Evolutionary conservation across 2,888 invertebrate species (phyloP).

Genomic region (Drosophila nr. perissopoda): DNA sequence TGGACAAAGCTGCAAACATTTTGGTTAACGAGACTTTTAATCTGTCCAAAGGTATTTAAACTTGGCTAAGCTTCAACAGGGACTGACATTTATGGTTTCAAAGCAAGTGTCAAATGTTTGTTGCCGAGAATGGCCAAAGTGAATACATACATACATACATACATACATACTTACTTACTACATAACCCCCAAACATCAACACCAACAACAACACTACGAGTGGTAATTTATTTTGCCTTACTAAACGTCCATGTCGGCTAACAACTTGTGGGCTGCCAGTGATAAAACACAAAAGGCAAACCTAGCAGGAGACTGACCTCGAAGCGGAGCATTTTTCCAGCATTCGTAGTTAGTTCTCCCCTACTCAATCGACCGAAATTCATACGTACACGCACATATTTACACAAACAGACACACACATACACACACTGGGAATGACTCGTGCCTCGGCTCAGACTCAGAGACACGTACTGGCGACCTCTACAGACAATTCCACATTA

Average conservation of each 20-base stretch:
- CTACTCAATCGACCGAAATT: conserved; percentile 35
- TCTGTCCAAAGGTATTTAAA: conserved; percentile 84
- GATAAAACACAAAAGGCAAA: conserved; percentile 55
- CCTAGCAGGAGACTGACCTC: conserved; percentile 32
- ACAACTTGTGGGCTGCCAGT: conserved; percentile 36
- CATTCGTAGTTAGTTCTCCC: conserved; percentile 26
- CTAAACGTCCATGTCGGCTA: conserved; percentile 42
- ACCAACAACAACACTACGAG: conserved; percentile 42
- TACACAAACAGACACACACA: conserved; percentile 12
- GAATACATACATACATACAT: conserved; percentile 6
- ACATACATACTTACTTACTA: neutral
- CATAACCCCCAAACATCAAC: conserved; percentile 18
- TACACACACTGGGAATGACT: conserved; percentile 15
- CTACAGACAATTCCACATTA: conserved; percentile 58
- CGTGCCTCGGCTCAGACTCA: conserved; percentile 6
- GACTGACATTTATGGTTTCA: conserved; percentile 83
- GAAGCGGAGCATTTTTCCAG: conserved; percentile 36
- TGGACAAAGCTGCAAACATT: conserved; percentile 61
- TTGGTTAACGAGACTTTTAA: conserved; percentile 83
- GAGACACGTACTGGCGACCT: conserved; percentile 45
- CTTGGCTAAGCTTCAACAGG: conserved; percentile 82
- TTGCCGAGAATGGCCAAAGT: conserved; percentile 60
- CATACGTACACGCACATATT: conserved; percentile 14
- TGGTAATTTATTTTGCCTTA: conserved; percentile 82
- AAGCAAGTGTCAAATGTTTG: conserved; percentile 83